Evolutionary conservation across 2,888 invertebrate species (phyloP), one percentile per base, ranked within the genome.

Genomic region (Operophtera brumata): DNA sequence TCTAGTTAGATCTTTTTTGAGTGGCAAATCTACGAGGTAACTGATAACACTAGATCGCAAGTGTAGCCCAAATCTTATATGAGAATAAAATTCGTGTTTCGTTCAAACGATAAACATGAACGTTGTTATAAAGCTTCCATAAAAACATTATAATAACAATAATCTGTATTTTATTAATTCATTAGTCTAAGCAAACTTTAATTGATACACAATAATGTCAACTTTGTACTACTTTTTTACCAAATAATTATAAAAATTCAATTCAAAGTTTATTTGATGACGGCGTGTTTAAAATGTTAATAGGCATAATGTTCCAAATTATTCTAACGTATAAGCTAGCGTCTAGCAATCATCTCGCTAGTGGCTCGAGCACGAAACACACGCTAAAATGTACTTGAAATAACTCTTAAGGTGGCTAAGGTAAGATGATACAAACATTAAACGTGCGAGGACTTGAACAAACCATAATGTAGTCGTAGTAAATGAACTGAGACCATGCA

Each of bases 181-280:
- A 54, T 54, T 64, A 59, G 65, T 70, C 65, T 72, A 69, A 69
- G 69, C 69, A 77, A 73, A 75, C 60, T 70, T 71, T 66, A 71
- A 71, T 75, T 64, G 70, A 73, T 74, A 74, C 69, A 73, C 62
- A 69, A 68, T 69, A 68, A 74, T 69, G 70, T 73, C 70, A 72
- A 68, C 66, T 70, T 76, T 77, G 75, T 75, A 73, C 74, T 73
- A 75, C 64, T 63, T 72, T 62, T 67, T 69, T 67, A 73, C 65
- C 64, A 73, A 59, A 56, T 42, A 57, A 54, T 51, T 37, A 35
- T 45, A 55, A 54, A 47, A 47, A 32, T 58, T 62, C 55, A 47
- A 13, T 47, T 56, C 46, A 45, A 50, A 36, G 30, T 43, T 55
- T 46, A 51, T 46, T 39, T 44, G 40, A 35, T 40, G 42, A 47